Base-by-base conservation (phyloP, 2,797 vertebrate species). In the Echeneis naucrates region DNA sequence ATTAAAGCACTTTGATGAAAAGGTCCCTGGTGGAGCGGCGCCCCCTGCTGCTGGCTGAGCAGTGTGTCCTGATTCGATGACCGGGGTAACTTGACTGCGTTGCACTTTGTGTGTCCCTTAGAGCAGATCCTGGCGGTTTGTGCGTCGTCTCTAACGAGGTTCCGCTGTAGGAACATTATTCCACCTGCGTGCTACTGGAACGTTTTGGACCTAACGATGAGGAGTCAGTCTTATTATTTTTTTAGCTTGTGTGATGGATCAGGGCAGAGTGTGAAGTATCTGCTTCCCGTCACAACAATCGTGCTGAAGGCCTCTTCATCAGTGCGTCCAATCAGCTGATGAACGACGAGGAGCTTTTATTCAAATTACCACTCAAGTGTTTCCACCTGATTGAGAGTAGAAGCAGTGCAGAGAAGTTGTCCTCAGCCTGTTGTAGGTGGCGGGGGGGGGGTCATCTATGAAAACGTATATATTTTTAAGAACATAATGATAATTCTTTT, bases 1-100 rank as follows among this genome's bases (percentile, higher is more conserved):
- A 78, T 67, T 50, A 3, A 80, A 23, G 89, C 90, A 86, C 90
- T 91, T 91, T 89, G 64, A 85, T 62, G 50, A 60, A 66, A 72
- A 6, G 2, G 5, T 68, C 0, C 8, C 30, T 2, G 23, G 26
- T 13, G 4, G 27, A 68, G 56, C 64, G 53, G 60, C 26, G 24
- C 58, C 66, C 48, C 50, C 75, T 80, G 75, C 38, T 76, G 73
- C 24, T 35, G 9, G 21, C 24, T 17, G 44, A 44, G 8, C 21
- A 17, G 5, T 19, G 48, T 9, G 55, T 51, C 51, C 60, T 32
- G 61, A 68, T 59, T 47, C 27, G 12, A 17, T 17, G 58, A 60
- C 6, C 40, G 58, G n/a, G n/a, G n/a, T n/a, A n/a, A n/a, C n/a
- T 27, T 42, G 75, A 56, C 72, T 45, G 67, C 85, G 61, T 60